phyloP scores from a whole-genome alignment of 2,113 vertebrate genomes.

The Alosa alosa region DNA sequence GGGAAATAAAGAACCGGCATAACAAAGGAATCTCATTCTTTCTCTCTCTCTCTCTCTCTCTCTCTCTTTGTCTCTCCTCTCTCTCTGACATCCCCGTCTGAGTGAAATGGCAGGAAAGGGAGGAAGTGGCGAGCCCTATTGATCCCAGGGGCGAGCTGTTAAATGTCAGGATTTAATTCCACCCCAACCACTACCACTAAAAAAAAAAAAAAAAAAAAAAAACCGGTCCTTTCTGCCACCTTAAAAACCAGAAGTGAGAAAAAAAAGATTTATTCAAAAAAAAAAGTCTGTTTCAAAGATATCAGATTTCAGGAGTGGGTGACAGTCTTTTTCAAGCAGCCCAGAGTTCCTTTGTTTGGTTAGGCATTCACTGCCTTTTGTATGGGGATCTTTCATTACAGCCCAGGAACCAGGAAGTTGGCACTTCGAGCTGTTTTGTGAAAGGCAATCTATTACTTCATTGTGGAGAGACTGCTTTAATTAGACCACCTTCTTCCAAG shows the following conservation, averaged over 20 bases:
- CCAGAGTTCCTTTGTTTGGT: constrained; percentile 68
- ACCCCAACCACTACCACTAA: constrained; percentile 48
- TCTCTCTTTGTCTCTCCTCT: neutral
- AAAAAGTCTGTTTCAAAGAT: constrained; percentile 67
- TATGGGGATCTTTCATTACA: constrained; percentile 64
- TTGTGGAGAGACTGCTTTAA: constrained; percentile 69
- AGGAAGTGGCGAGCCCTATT: constrained; percentile 58
- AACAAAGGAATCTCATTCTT: neutral
- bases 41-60: neutral
- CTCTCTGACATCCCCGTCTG: constrained; percentile 41
- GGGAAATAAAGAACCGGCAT: neutral
- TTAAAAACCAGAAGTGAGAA: constrained; percentile 14
- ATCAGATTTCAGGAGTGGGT: constrained; percentile 65
- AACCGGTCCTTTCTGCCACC: neutral
- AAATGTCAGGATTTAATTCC: constrained; percentile 78
- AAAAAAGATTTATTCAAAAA: constrained; percentile 58
- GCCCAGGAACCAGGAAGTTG: constrained; percentile 59
- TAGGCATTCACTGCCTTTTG: constrained; percentile 68
- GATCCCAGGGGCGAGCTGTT: constrained; percentile 62
- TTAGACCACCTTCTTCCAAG: constrained; percentile 59
- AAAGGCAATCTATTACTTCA: constrained; percentile 67
- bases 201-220: constrained; percentile 17
- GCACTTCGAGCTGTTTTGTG: constrained; percentile 55
- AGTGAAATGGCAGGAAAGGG: constrained; percentile 53
- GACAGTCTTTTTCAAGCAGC: constrained; percentile 64